Evolutionary conservation across 2,797 vertebrate species (phyloP).

Genomic region (Tauraco hartlaubi): DNA sequence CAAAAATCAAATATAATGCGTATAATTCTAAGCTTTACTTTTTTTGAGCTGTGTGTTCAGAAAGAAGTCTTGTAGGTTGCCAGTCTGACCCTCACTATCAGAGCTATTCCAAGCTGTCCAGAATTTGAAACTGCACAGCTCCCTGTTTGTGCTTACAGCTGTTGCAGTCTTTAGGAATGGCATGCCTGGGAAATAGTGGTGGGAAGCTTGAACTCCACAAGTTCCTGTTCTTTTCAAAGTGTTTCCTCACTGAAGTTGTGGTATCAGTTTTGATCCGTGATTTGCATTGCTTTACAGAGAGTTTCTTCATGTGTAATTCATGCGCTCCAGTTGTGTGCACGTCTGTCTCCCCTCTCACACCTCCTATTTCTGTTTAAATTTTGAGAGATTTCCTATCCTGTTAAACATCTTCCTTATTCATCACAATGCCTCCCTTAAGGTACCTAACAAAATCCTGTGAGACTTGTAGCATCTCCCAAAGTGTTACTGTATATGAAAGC

Average conservation of each 20-base stretch:
- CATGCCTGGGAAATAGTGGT: background rate
- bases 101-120: background rate
- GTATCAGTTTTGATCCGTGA: background rate
- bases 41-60: background rate
- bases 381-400: constrained; percentile 47
- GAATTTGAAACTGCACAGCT: background rate
- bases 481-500: constrained; percentile 59
- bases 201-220: background rate
- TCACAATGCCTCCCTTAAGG: constrained; percentile 16
- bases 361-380: constrained; percentile 20
- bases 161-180: background rate
- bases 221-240: constrained; percentile 55
- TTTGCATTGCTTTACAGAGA: constrained; percentile 56
- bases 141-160: background rate
- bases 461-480: constrained; percentile 65
- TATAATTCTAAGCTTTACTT: background rate
- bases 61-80: background rate
- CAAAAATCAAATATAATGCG: background rate
- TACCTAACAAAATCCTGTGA: constrained; percentile 66
- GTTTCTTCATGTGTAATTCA: constrained; percentile 47
- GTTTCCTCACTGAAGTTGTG: background rate
- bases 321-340: background rate
- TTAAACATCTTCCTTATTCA: constrained; percentile 46
- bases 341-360: background rate
- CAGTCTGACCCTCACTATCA: background rate